A percentile compares a stretch with the other conserved stretches of the same genome.
Evolutionary conservation across 2,888 invertebrate species (phyloP).

Genomic region (Cancer borealis): DNA sequence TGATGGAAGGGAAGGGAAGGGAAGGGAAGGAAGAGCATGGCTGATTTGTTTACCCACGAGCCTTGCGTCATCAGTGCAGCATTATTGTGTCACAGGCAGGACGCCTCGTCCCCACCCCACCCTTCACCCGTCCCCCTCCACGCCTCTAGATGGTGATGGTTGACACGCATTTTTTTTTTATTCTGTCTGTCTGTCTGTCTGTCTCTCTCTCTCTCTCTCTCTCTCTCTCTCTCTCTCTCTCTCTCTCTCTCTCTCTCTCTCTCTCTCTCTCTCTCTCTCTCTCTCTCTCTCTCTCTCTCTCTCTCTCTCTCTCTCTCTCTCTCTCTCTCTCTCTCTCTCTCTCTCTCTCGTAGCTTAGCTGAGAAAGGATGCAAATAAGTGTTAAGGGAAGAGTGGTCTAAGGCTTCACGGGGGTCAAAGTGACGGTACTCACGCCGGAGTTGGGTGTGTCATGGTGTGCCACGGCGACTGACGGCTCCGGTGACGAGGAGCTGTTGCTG

Average conservation of each 20-base stretch:
- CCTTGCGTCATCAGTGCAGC: background rate
- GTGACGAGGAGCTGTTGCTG: constrained; percentile 64
- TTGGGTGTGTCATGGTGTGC: constrained; percentile 48
- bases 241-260: constrained; percentile 34
- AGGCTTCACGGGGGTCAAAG: background rate
- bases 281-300: background rate
- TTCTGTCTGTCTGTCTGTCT: background rate
- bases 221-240: constrained; percentile 24
- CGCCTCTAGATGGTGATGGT: background rate
- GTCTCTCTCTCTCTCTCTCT: constrained; percentile 29
- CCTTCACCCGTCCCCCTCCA: background rate
- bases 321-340: constrained; percentile 31
- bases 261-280: constrained; percentile 23
- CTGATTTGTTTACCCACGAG: background rate
- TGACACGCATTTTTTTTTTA: background rate
- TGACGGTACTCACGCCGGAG: constrained; percentile 62
- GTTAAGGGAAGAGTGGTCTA: background rate
- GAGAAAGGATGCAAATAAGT: background rate
- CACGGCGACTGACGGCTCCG: constrained; percentile 66
- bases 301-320: constrained; percentile 17
- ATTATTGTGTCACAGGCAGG: background rate
- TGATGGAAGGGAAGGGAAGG: background rate
- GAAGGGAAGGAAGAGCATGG: background rate
- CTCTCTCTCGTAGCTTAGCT: background rate
- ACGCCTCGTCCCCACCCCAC: background rate